Evolutionary conservation across 2,113 vertebrate genomes (phyloP).

Genomic region (Lepisosteus oculatus): DNA sequence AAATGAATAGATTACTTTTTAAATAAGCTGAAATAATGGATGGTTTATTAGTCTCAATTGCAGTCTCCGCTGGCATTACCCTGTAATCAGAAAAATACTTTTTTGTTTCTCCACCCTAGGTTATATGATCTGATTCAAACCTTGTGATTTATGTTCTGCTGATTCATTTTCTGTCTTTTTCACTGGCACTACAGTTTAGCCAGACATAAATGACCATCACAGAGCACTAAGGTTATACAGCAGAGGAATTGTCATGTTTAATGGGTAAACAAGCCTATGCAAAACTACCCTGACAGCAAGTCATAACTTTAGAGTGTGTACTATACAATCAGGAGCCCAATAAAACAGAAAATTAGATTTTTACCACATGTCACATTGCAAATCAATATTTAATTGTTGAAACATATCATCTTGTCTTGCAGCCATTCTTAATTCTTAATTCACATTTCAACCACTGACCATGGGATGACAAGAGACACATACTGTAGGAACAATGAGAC

Average conservation of each 20-base stretch:
- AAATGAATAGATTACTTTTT: slow-evolving; percentile 16
- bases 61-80: slow-evolving; percentile 15
- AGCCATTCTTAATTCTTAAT: no score
- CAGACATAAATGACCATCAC: slow-evolving; percentile 10
- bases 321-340: neutral
- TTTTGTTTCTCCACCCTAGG: slow-evolving; percentile 15
- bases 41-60: neutral
- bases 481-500: no score
- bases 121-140: slow-evolving; percentile 10
- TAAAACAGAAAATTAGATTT: slow-evolving; percentile 3
- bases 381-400: neutral
- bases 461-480: no score
- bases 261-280: slow-evolving; percentile 1
- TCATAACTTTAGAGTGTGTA: neutral
- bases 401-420: neutral
- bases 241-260: neutral
- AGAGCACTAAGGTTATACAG: neutral
- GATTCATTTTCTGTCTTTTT: slow-evolving; percentile 16
- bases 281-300: slow-evolving; percentile 9
- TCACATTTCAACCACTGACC: no score
- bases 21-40: slow-evolving; percentile 18
- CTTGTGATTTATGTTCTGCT: slow-evolving; percentile 10
- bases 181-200: slow-evolving; percentile 23
- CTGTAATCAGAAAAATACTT: slow-evolving; percentile 3
- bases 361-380: neutral